phyloP scores from a whole-genome alignment of 2,797 vertebrate genomes.

The Acridotheres tristis region DNA sequence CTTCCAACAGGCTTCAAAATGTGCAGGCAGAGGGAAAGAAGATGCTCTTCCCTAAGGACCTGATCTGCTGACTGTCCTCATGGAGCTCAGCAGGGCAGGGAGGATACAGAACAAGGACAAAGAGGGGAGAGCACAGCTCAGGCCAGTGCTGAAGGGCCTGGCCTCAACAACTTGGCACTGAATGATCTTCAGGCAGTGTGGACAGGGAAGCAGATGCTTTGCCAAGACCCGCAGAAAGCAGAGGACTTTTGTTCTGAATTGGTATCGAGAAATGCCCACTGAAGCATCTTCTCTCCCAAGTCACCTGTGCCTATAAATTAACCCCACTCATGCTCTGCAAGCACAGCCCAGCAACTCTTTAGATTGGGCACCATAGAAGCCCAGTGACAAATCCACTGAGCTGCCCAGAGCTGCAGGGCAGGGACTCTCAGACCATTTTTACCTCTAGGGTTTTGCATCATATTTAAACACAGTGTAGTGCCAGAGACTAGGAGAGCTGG shows the following conservation, averaged over 20 bases:
- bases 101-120: neutral
- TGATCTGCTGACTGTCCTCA: neutral
- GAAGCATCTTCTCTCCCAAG: neutral
- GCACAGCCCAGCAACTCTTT: neutral
- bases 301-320: neutral
- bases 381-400: neutral
- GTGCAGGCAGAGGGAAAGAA: neutral
- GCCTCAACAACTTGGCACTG: neutral
- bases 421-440: neutral
- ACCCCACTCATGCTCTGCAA: neutral
- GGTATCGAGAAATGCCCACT: neutral
- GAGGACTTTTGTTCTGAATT: neutral
- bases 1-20: neutral
- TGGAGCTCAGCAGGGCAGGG: neutral
- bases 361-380: neutral
- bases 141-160: neutral
- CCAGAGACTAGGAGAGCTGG: neutral
- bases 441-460: neutral
- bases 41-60: neutral
- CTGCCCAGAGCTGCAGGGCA: neutral
- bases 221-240: neutral
- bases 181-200: neutral
- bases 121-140: neutral
- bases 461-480: neutral
- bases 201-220: neutral